phyloP scores from a whole-genome alignment of 2,113 vertebrate species.

The Menidia beryllina region DNA sequence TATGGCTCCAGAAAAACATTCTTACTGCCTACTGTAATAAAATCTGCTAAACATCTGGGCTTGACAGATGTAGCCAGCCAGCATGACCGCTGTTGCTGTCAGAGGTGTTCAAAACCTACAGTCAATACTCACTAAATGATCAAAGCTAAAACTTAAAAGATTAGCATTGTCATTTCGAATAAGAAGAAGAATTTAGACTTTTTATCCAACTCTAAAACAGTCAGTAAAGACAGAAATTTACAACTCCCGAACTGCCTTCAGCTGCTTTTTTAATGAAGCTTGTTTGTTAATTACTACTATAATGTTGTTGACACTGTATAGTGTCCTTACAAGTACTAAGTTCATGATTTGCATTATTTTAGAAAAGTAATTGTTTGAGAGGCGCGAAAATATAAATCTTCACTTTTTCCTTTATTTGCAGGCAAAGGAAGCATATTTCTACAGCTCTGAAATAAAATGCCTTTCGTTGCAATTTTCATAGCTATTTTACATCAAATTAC shows the following conservation, averaged over 20 bases:
- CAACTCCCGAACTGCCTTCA: not conserved
- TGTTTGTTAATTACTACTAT: too few relatives aligned
- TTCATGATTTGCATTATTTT: not conserved
- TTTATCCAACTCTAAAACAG: not conserved
- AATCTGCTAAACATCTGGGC: slow-evolving; percentile 79
- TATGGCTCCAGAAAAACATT: slow-evolving; percentile 64
- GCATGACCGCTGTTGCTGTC: slow-evolving; percentile 24
- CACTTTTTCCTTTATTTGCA: not conserved
- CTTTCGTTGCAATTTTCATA: slow-evolving; percentile 2
- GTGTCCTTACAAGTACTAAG: not conserved
- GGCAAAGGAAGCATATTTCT: not conserved
- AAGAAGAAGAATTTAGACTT: not conserved
- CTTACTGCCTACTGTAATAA: slow-evolving; percentile 74
- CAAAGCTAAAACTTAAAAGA: not conserved
- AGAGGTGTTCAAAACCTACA: slow-evolving; percentile 14
- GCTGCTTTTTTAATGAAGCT: not conserved
- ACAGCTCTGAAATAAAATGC: slow-evolving; percentile 7
- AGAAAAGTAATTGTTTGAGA: not conserved
- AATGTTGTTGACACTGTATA: too few relatives aligned
- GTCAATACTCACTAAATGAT: not conserved
- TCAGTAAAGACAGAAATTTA: not conserved
- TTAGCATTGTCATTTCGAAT: not conserved
- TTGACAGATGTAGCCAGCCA: slow-evolving; percentile 30
- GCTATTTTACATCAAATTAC: slow-evolving; percentile 30
- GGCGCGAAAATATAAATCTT: not conserved